These are phyloP conservation scores for Trematomus bernacchii DNA, from an alignment of 2,797 vertebrate genomes.

Conservation along the genomic window DNA sequence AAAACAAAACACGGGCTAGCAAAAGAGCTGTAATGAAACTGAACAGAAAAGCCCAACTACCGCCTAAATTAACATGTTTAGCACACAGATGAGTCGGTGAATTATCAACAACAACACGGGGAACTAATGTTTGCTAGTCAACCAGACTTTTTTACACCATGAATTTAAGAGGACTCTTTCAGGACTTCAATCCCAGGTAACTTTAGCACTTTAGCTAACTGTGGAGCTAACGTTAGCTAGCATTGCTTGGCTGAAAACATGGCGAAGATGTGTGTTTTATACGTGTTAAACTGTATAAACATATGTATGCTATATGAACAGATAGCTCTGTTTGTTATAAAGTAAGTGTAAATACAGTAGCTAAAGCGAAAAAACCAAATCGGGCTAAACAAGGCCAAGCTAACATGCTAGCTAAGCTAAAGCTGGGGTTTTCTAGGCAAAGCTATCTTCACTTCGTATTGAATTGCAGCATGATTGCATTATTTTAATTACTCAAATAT, in stretches of 20 bases:
- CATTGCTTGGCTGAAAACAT: neutral
- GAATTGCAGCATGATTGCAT: too few species aligned
- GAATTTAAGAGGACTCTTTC: conserved; percentile 82
- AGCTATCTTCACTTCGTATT: neutral
- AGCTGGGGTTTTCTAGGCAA: neutral
- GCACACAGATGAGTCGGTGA: conserved; percentile 13
- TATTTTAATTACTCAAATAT: neutral
- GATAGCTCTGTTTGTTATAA: fast-evolving
- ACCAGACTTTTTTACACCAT: conserved; percentile 47
- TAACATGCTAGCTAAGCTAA: conserved; percentile 23
- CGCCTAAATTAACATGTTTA: conserved; percentile 10
- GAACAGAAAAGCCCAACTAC: neutral
- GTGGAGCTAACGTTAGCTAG: conserved; percentile 11
- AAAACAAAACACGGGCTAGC: conserved; percentile 40
- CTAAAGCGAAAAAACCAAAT: too few species aligned
- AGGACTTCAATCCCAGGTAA: conserved; percentile 84
- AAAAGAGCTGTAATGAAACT: conserved; percentile 24
- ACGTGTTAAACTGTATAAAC: fast-evolving
- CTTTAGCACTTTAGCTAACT: conserved; percentile 27
- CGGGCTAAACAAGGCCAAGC: conserved; percentile 31
- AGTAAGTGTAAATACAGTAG: neutral
- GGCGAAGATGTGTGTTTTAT: too few species aligned
- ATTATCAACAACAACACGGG: neutral
- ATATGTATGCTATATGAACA: fast-evolving
- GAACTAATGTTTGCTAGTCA: conserved; percentile 16